Conservation (phyloP, 2,797 vertebrate genomes). For the Acanthornis magna region DNA sequence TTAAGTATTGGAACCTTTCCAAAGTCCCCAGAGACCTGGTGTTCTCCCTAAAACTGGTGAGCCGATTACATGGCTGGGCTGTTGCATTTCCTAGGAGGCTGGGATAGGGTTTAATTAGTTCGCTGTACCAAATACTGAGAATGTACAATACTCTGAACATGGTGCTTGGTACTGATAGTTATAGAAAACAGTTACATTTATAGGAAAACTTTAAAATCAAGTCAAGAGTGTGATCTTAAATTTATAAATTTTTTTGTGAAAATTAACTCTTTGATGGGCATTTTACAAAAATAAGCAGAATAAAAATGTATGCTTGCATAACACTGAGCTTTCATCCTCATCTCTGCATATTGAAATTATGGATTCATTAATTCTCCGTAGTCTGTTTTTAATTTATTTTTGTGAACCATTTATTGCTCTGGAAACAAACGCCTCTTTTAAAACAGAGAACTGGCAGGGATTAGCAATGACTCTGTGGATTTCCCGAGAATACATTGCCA, state of each 20-base stretch:
- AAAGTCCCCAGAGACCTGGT: not conserved
- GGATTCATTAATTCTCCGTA: not conserved
- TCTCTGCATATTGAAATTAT: not conserved
- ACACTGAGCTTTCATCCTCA: not conserved
- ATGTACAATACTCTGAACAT: fast-evolving
- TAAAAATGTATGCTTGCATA: not conserved
- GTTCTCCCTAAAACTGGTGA: not conserved
- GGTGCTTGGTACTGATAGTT: not conserved
- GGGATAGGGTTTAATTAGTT: not conserved
- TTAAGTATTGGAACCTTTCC: not conserved
- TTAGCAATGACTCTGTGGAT: not conserved
- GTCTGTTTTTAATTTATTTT: not conserved
- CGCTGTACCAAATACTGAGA: not conserved
- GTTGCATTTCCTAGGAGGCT: not conserved
- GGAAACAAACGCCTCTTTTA: not conserved
- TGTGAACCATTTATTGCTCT: not conserved
- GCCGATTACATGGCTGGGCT: not conserved
- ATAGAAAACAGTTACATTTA: not conserved
- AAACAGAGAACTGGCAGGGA: not conserved
- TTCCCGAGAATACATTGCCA: not conserved
- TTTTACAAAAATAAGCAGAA: not conserved
- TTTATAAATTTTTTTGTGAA: not conserved
- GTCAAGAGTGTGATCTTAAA: not conserved
- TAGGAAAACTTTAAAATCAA: not conserved
- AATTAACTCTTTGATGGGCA: not conserved